A percentile compares a stretch with the other conserved stretches of the same genome.
phyloP scores from a whole-genome alignment of 2,113 vertebrate genomes.

The Tetrao urogallus region DNA sequence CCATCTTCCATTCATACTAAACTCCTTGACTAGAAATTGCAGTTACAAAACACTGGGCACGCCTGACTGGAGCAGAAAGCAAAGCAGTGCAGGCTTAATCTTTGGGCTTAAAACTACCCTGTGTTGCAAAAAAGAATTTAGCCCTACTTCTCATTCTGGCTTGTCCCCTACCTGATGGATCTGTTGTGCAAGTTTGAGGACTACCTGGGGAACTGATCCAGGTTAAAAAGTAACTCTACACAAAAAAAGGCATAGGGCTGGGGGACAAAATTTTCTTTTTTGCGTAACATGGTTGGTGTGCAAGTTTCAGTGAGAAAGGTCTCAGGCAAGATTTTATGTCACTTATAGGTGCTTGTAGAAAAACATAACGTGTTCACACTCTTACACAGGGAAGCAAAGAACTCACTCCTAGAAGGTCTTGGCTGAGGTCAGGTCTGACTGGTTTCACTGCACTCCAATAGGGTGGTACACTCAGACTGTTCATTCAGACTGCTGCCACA shows the following conservation, averaged over 20 bases:
- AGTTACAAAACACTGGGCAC: not conserved
- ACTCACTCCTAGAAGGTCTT: not conserved
- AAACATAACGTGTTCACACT: too few relatives aligned
- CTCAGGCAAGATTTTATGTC: not conserved
- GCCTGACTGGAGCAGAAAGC: not conserved
- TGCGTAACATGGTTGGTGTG: not conserved
- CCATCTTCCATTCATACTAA: not conserved
- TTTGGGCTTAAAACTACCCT: not conserved
- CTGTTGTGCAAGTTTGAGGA: not conserved
- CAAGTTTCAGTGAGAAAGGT: not conserved
- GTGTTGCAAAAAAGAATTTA: too few relatives aligned
- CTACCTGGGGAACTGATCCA: not conserved
- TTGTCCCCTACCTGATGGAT: too few relatives aligned
- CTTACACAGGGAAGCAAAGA: rapidly evolving
- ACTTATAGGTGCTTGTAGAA: not conserved
- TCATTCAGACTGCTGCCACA: not conserved
- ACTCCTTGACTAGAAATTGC: not conserved
- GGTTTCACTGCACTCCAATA: rapidly evolving
- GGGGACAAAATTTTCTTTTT: not conserved
- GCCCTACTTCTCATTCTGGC: too few relatives aligned
- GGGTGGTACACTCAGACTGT: not conserved
- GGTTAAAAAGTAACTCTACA: not conserved
- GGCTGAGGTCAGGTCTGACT: rapidly evolving
- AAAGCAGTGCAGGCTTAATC: not conserved
- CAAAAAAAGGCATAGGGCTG: not conserved